phyloP scores from a whole-genome alignment of 1,140 invertebrate genomes.

The Bicyclus anynana region DNA sequence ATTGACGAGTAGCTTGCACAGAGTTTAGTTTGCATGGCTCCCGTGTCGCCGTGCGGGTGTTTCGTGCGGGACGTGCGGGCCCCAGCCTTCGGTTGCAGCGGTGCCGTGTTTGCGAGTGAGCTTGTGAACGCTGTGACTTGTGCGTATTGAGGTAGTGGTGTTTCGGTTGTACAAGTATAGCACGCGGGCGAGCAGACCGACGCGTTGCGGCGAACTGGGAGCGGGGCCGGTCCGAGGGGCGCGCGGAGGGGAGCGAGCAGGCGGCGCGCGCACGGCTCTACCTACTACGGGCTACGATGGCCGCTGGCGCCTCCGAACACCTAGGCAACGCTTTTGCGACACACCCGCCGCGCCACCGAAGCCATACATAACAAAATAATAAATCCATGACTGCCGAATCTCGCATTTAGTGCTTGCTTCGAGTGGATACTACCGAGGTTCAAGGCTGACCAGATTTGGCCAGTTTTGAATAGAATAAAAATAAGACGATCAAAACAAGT shows the following conservation, averaged over 20 bases:
- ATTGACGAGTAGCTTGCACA: conserved; percentile 79
- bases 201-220: conserved; percentile 71
- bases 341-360: conserved; percentile 42
- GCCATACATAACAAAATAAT: conserved; percentile 46
- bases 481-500: conserved; percentile 28
- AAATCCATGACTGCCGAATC: conserved; percentile 49
- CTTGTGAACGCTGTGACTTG: conserved; percentile 53
- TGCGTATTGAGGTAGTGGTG: conserved; percentile 52
- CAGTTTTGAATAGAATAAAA: conserved; percentile 30
- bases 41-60: conserved; percentile 47
- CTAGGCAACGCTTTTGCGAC: conserved; percentile 69
- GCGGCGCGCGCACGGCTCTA: conserved; percentile 69
- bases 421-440: conserved; percentile 53
- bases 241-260: conserved; percentile 52
- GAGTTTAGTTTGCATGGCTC: conserved; percentile 74
- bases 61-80: conserved; percentile 49
- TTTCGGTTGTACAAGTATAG: conserved; percentile 32
- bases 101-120: conserved; percentile 54
- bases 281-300: conserved; percentile 68
- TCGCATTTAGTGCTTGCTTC: conserved; percentile 41
- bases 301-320: conserved; percentile 67
- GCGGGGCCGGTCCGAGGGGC: conserved; percentile 48
- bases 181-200: conserved; percentile 63
- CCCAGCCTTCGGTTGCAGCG: conserved; percentile 48
- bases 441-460: conserved; percentile 57